Conservation (phyloP, 2,113 vertebrate genomes). For the Rhegmatorhina hoffmannsi region DNA sequence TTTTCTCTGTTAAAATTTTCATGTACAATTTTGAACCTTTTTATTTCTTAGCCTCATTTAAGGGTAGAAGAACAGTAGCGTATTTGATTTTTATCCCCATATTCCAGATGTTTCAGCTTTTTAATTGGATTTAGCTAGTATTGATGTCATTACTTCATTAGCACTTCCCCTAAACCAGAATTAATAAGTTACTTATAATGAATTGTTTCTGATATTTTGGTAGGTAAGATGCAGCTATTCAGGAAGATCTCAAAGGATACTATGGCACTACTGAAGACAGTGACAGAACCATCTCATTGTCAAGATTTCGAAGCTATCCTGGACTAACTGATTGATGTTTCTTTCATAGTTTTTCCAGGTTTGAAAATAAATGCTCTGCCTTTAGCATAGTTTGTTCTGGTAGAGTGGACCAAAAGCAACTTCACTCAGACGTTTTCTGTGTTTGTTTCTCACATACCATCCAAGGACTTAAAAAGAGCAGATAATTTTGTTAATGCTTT, state of each 20-base stretch:
- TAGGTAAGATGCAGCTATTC: constrained; percentile 61
- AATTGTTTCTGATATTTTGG: not conserved
- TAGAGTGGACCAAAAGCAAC: not conserved
- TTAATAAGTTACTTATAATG: not conserved
- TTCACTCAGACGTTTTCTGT: not conserved
- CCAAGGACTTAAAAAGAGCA: not conserved
- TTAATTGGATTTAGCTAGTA: not conserved
- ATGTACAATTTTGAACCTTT: not conserved
- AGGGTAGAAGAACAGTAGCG: not conserved
- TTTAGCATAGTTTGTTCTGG: not conserved
- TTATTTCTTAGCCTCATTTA: not conserved
- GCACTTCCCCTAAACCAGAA: not conserved
- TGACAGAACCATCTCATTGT: constrained; percentile 29
- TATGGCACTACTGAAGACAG: constrained; percentile 35
- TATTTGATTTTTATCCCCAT: not conserved
- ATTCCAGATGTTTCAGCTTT: not conserved
- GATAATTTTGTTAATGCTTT: not conserved
- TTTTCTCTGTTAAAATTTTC: not conserved
- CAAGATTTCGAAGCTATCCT: constrained; percentile 72
- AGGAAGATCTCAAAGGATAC: constrained; percentile 50
- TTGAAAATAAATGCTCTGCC: not conserved
- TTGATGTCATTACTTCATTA: not conserved
- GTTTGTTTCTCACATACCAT: not conserved
- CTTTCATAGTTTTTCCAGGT: not conserved
- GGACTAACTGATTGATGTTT: constrained; percentile 48